Conservation (phyloP, 2,797 vertebrate genomes). For the Todus mexicanus region DNA sequence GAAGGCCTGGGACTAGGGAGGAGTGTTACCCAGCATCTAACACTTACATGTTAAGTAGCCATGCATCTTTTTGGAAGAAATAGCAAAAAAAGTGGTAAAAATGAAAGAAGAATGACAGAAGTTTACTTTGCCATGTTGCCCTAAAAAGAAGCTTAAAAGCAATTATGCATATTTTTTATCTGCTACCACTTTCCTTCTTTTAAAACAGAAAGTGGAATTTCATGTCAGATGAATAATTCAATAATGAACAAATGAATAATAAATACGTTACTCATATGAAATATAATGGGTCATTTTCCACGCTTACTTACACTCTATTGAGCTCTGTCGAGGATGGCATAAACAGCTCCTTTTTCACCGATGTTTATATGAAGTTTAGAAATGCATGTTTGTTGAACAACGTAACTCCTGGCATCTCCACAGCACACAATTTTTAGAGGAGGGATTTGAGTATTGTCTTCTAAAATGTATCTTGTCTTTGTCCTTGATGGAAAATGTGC, state of each 20-base stretch:
- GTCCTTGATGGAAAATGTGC: background rate
- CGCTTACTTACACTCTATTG: background rate
- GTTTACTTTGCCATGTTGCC: background rate
- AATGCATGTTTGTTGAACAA: background rate
- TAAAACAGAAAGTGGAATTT: conserved; percentile 15
- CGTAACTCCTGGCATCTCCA: background rate
- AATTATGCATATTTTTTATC: background rate
- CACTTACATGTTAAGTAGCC: background rate
- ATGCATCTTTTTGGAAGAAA: background rate
- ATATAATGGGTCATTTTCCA: background rate
- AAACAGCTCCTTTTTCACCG: background rate
- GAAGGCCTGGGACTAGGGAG: background rate
- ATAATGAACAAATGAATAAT: conserved; percentile 32
- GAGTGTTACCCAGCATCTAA: background rate
- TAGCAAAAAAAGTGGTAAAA: background rate
- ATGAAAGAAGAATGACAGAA: background rate
- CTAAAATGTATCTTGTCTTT: background rate
- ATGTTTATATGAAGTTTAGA: background rate
- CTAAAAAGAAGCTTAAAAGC: background rate
- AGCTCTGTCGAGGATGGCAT: background rate
- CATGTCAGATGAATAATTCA: conserved; percentile 42
- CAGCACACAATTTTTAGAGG: background rate
- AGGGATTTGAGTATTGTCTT: background rate
- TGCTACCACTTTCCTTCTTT: background rate
- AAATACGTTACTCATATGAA: background rate